phyloP scores from a whole-genome alignment of 35 echinoderm and acorn worm genomes.

The Patiria miniata region DNA sequence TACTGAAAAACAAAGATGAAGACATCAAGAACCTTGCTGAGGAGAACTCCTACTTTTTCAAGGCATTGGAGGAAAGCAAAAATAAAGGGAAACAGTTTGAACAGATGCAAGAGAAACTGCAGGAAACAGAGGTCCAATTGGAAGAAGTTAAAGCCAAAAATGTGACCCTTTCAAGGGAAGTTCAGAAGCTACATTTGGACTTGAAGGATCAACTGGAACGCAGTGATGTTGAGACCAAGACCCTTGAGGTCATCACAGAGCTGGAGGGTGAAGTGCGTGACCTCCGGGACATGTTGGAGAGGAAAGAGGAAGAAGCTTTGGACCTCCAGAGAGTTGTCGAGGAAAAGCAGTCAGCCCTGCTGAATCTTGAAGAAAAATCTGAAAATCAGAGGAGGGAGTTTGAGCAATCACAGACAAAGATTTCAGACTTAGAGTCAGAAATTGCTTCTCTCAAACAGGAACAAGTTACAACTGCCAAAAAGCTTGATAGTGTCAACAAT shows the following conservation, averaged over 20 bases:
- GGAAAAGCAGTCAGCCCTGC: not conserved
- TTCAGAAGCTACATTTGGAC: slow-evolving; percentile 32
- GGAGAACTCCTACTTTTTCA: slow-evolving; percentile 85
- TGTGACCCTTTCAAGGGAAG: not conserved
- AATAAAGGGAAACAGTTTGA: slow-evolving; percentile 54
- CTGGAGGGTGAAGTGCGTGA: slow-evolving; percentile 43
- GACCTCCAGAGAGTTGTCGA: slow-evolving; percentile 1
- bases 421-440: slow-evolving; percentile 15
- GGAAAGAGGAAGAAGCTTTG: slow-evolving; percentile 34
- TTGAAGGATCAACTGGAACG: slow-evolving; percentile 23
- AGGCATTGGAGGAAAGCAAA: slow-evolving; percentile 77
- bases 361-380: slow-evolving; percentile 13
- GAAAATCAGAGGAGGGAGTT: not conserved
- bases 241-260: slow-evolving; percentile 20
- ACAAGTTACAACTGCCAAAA: not conserved
- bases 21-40: slow-evolving; percentile 85
- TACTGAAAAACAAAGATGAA: slow-evolving; percentile 84
- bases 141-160: slow-evolving; percentile 24
- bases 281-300: not conserved
- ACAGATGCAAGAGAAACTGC: slow-evolving; percentile 21
- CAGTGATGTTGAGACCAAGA: slow-evolving; percentile 32
- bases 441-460: not conserved
- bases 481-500: not conserved
- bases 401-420: slow-evolving; percentile 23
- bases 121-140: slow-evolving; percentile 43